Base-by-base conservation (phyloP, 35 echinoderm and acorn worm species). In the Ophiothrix spiculata region DNA sequence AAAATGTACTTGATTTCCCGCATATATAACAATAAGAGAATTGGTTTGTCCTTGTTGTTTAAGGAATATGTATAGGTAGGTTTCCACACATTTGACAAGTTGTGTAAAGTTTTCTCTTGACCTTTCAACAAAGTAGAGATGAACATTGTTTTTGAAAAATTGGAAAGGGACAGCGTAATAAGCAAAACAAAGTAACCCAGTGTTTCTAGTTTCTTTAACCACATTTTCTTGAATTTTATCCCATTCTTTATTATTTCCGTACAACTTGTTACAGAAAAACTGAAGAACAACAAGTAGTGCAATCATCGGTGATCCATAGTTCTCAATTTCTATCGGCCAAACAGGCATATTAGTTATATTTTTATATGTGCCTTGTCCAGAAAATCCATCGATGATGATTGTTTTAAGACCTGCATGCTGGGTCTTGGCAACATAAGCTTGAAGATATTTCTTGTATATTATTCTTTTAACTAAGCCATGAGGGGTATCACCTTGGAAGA, bases 401-500 rank as follows among this genome's bases (percentile, higher is more conserved):
- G 60, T 69, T n/a, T 69, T 69, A 6, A 69, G 29, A 25, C 23
- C 3, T 69, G 60, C 19, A 49, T 49, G 29, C 60, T 69, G 60
- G 60, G 23, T 69, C 60, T 15, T 69, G 8, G 60, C 10, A 15
- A 69, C 25, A 28, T 69, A 69, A 25, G 60, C 60, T 69, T 69
- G 60, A 4, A 69, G 60, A n/a, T 69, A 69, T 69, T 69, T 69
- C 25, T 69, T 69, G 25, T 69, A 69, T 28, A 69, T 69, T 4
- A 69, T 69, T n/a, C 60, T 15, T 69, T 69, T 69, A n/a, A 69
- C 60, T n/a, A 69, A 69, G 25, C 60, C 60, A 69, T 69, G 60
- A 15, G 60, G 8, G 8, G 60, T 69, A n/a, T 69, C 60, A 15
- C 8, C 60, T 2, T 69, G 6, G 29, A 69, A 69, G 60, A 69